Percentiles rank a stretch among this genome's conserved stretches.
Evolutionary conservation across 2,888 invertebrate genomes (phyloP).

Genomic region (Protodeltote pygarga): DNA sequence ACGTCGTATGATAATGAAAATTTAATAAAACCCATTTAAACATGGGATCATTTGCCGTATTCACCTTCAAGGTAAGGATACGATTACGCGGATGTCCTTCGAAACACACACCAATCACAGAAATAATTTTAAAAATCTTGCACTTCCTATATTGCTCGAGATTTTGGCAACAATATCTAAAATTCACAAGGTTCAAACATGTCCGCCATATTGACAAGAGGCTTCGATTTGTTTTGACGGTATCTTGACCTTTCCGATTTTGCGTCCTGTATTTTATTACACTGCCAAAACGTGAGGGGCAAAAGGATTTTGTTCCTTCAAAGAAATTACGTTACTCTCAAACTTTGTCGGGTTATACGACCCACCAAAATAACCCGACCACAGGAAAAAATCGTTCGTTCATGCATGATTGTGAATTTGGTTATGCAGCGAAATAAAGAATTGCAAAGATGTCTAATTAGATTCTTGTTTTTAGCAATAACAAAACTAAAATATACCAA

Average conservation of each 20-base stretch:
- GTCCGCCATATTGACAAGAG: constrained; percentile 82
- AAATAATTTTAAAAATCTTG: constrained; percentile 19
- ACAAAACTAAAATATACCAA: background rate
- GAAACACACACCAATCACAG: constrained; percentile 31
- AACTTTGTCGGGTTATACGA: constrained; percentile 66
- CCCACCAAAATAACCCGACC: constrained; percentile 46
- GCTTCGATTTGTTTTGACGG: constrained; percentile 86
- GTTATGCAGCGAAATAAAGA: background rate
- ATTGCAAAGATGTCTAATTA: background rate
- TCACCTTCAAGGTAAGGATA: constrained; percentile 52
- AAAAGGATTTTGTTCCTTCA: constrained; percentile 45
- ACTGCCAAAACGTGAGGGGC: constrained; percentile 67
- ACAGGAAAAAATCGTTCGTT: constrained; percentile 38
- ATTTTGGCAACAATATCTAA: constrained; percentile 58
- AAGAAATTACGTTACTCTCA: constrained; percentile 48
- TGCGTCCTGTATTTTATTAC: constrained; percentile 76
- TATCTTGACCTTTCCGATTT: constrained; percentile 81
- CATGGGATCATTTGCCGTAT: constrained; percentile 23
- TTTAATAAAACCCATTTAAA: constrained; percentile 34
- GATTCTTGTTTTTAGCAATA: constrained; percentile 12
- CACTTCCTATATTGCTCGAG: constrained; percentile 25
- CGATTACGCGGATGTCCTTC: constrained; percentile 27
- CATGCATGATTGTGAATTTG: background rate
- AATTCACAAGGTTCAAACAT: constrained; percentile 63
- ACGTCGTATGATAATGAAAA: constrained; percentile 36